These are phyloP conservation scores for Leucosticte australis DNA, from an alignment of 2,113 vertebrate genomes.

Conservation along the genomic window DNA sequence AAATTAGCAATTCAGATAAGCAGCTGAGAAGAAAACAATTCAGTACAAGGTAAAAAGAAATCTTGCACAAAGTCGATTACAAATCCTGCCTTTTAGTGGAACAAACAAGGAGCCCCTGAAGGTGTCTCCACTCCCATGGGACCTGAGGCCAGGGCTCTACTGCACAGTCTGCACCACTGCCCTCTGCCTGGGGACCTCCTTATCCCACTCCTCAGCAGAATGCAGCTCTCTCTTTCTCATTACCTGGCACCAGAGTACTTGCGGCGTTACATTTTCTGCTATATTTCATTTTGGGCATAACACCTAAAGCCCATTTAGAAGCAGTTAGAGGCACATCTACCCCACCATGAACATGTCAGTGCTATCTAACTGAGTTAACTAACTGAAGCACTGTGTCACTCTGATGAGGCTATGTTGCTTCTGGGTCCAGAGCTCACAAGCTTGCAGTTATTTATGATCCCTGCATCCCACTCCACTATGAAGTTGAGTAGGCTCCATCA, in stretches of 20 bases:
- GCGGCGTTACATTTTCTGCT: not conserved
- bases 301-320: not conserved
- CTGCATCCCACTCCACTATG: not conserved
- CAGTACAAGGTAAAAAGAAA: not conserved
- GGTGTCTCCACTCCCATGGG: not conserved
- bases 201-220: not conserved
- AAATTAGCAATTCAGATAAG: not conserved
- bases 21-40: not conserved
- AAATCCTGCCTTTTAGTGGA: not conserved
- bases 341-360: not conserved
- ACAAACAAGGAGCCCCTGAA: not conserved
- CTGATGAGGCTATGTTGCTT: not conserved
- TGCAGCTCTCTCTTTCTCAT: not conserved
- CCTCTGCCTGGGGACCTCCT: not conserved
- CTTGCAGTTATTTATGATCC: not conserved
- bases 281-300: not conserved
- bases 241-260: not conserved
- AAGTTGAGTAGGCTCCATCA: not conserved
- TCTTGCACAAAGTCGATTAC: not conserved
- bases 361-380: slow-evolving; percentile 5
- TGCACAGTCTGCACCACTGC: not conserved
- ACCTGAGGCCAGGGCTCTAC: not conserved
- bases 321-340: not conserved
- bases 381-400: not conserved
- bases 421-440: not conserved